Evolutionary conservation across 2,888 invertebrate species (phyloP).

Genomic region (Coenonympha glycerion): DNA sequence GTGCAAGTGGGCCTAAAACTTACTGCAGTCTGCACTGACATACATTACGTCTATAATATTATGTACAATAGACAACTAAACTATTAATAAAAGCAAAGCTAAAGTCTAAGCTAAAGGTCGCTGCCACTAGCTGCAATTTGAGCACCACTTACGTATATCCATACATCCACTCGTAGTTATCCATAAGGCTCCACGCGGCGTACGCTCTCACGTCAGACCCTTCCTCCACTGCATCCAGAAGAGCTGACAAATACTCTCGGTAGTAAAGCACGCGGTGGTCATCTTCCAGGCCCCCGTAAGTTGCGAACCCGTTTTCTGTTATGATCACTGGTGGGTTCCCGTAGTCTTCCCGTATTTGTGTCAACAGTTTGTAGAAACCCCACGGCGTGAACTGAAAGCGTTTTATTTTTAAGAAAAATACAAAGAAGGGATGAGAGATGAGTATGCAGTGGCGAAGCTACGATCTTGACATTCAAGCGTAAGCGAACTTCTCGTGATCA

Average conservation of each 20-base stretch:
- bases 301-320: constrained; percentile 73
- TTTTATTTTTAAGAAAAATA: too few relatives aligned
- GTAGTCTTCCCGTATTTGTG: constrained; percentile 61
- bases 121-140: too few relatives aligned
- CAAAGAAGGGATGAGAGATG: too few relatives aligned
- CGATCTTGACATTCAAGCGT: too few relatives aligned
- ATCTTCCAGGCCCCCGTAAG: constrained; percentile 49
- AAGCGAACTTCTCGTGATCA: too few relatives aligned
- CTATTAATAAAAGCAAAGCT: not conserved
- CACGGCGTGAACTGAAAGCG: constrained; percentile 62
- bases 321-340: constrained; percentile 71
- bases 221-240: constrained; percentile 60
- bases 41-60: too few relatives aligned
- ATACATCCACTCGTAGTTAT: constrained; percentile 78
- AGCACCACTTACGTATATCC: constrained; percentile 73
- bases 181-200: constrained; percentile 77
- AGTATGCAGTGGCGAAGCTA: too few relatives aligned
- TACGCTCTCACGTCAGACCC: constrained; percentile 66
- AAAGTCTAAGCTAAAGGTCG: too few relatives aligned
- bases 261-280: constrained; percentile 52
- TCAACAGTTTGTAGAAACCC: constrained; percentile 73
- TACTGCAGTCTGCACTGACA: too few relatives aligned
- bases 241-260: constrained; percentile 49
- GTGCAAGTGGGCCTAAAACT: too few relatives aligned
- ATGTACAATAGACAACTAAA: too few relatives aligned